Conservation (phyloP, 2,113 vertebrate genomes). For the Sarotherodon lohbergeri region DNA sequence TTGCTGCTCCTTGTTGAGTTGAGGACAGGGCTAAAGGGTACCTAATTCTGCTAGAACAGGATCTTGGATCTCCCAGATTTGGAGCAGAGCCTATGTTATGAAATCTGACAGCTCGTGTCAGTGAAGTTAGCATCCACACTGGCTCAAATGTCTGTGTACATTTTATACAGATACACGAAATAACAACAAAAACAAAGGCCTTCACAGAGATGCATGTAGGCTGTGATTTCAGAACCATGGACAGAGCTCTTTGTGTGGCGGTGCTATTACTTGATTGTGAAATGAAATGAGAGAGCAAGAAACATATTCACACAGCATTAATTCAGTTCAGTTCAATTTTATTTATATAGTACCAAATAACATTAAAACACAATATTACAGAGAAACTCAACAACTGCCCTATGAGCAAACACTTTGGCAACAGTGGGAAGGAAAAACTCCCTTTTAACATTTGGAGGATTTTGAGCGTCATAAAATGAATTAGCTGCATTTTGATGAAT, state of each 20-base stretch:
- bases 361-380: not conserved
- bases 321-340: not conserved
- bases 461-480: not conserved
- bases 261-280: accelerated
- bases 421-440: not conserved
- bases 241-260: not conserved
- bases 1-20: too few relatives aligned
- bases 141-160: not conserved
- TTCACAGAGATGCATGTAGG: not conserved
- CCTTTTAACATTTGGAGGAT: not conserved
- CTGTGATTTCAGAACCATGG: not conserved
- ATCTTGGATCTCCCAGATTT: not conserved
- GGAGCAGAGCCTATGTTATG: accelerated
- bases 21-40: accelerated
- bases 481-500: accelerated
- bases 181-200: accelerated
- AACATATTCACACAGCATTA: not conserved
- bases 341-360: not conserved
- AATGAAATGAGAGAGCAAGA: not conserved
- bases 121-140: not conserved
- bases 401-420: not conserved
- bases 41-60: not conserved
- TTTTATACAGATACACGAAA: not conserved
- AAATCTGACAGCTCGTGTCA: accelerated
- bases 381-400: accelerated